Evolutionary conservation across 2,888 invertebrate species (phyloP), one percentile per base, ranked within the genome.

Genomic region (Plagodis dolabraria): DNA sequence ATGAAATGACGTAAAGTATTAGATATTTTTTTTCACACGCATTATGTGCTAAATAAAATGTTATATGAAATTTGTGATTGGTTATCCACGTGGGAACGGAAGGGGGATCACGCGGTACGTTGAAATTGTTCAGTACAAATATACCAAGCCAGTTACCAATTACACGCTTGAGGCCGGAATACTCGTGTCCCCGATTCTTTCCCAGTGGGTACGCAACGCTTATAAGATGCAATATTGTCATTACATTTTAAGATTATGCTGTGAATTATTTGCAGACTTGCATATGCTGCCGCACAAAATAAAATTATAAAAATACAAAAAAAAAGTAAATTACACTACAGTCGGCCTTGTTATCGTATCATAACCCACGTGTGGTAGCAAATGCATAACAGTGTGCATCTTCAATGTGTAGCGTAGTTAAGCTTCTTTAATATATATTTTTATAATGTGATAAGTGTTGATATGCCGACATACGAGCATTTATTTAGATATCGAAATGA

Each of bases 371-470:
- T 91, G 91, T 92, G 91, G 89, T 89, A 85, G 91, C 91, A 87
- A 84, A 86, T 89, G 89, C 89, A 87, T 87, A 85, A 80, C 85
- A 82, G 86, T 86, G 82, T 85, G 88, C 89, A 87, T 87, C 87
- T 85, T 90, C 85, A 83, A 82, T 86, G 88, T 89, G 88, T 92
- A 92, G 90, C 83, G 83, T 92, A 91, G 89, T 82, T 90, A 90
- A 87, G 90, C 90, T 92, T 92, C 88, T 89, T 89, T 88, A 85
- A 89, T 87, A 90, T 89, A 91, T 92, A 89, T 92, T 92, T 92
- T 92, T 92, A 90, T 91, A 90, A 88, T 91, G 92, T 91, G 92
- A 92, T 92, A 91, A 92, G 91, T 86, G 86, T 89, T 91, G 88
- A 89, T 89, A 89, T 90, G 91, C 90, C 88, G 87, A 85, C 85